Conservation (phyloP, 2,113 vertebrate genomes). For the Micromys minutus region DNA sequence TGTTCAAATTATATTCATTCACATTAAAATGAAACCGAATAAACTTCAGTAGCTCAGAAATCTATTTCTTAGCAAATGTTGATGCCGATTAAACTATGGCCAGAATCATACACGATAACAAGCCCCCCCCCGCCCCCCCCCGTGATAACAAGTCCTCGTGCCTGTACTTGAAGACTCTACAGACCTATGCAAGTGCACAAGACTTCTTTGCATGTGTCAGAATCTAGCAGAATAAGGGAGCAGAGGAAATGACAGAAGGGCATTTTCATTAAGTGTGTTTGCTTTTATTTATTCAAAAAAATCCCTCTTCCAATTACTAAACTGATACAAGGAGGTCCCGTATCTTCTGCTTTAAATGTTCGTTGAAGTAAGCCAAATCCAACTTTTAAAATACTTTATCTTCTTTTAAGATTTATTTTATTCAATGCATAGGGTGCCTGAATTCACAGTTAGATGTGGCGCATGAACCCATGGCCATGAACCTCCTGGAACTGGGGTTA, state of each 20-base stretch:
- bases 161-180: background rate
- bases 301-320: background rate
- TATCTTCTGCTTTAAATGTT: background rate
- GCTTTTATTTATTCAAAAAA: background rate
- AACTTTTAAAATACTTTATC: background rate
- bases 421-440: background rate
- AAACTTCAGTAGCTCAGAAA: background rate
- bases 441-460: background rate
- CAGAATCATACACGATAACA: background rate
- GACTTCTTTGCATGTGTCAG: background rate
- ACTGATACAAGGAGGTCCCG: background rate
- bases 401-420: background rate
- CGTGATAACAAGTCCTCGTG: too few species aligned
- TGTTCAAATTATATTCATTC: background rate
- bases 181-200: background rate
- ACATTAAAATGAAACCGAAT: background rate
- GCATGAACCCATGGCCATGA: background rate
- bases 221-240: background rate
- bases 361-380: background rate
- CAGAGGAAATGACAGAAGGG: background rate
- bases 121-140: fast-evolving
- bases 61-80: background rate
- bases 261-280: background rate
- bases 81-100: background rate
- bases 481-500: background rate